Conservation (phyloP, 2,113 vertebrate species). For the Arvicanthis niloticus region DNA sequence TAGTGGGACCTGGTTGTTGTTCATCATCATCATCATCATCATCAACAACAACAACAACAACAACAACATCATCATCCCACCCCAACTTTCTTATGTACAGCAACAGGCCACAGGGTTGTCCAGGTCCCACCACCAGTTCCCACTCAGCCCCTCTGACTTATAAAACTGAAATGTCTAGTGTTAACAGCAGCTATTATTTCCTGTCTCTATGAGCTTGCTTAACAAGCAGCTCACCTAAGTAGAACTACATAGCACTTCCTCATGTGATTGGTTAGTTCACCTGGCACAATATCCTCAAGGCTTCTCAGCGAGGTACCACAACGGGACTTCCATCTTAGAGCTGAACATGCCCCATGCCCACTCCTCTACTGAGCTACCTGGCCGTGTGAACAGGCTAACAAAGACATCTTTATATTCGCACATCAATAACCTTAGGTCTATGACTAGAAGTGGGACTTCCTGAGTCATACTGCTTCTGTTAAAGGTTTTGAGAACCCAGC, state of each 20-base stretch:
- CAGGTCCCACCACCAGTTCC: not conserved
- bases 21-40: not conserved
- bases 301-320: not conserved
- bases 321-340: not conserved
- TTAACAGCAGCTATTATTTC: not conserved
- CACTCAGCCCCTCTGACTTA: not conserved
- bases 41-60: too few relatives aligned
- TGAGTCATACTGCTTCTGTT: not conserved
- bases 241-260: not conserved
- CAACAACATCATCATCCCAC: too few relatives aligned
- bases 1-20: not conserved
- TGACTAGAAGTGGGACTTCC: not conserved
- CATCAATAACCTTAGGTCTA: not conserved
- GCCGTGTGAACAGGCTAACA: not conserved
- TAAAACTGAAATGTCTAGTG: not conserved
- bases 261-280: not conserved
- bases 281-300: not conserved
- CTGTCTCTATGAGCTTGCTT: not conserved
- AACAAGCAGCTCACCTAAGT: not conserved
- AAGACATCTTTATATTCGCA: not conserved
- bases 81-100: not conserved
- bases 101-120: not conserved
- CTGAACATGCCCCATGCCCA: not conserved
- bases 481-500: not conserved
- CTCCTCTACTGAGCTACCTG: not conserved